Percentiles rank a stretch among this genome's conserved stretches.
phyloP scores from a whole-genome alignment of 2,888 invertebrate genomes.

The Stenodema calcarata region DNA sequence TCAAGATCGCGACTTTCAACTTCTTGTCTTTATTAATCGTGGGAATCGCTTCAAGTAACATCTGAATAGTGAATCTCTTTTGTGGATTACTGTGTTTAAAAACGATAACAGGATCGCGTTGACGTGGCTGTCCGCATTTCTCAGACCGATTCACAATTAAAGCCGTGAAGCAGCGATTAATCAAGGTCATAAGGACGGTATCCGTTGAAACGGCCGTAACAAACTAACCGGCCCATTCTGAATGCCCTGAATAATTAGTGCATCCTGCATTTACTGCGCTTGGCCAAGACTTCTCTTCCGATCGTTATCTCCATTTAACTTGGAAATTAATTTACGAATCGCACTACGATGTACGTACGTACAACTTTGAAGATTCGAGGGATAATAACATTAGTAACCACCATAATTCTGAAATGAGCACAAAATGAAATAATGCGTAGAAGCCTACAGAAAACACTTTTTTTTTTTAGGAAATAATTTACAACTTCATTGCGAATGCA shows the following conservation, averaged over 20 bases:
- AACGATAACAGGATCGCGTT: conserved; percentile 9
- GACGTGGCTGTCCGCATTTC: not conserved
- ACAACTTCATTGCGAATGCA: too few species aligned
- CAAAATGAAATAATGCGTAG: too few species aligned
- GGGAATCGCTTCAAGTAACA: not conserved
- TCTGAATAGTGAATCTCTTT: not conserved
- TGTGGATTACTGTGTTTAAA: conserved; percentile 35
- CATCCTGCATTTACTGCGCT: not conserved
- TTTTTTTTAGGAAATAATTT: too few species aligned
- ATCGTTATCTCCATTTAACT: not conserved
- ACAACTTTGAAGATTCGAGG: not conserved
- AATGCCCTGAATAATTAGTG: not conserved
- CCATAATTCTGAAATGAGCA: too few species aligned
- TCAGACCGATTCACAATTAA: conserved; percentile 10
- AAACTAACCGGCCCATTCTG: not conserved
- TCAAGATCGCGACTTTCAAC: conserved; percentile 1
- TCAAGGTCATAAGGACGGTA: conserved; percentile 6
- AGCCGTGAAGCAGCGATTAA: not conserved
- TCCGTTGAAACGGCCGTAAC: not conserved
- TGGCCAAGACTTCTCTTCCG: not conserved
- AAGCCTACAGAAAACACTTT: too few species aligned
- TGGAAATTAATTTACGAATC: not conserved
- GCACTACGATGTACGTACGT: not conserved
- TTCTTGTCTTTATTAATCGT: conserved; percentile 34
- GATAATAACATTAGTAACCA: too few species aligned